phyloP scores from a whole-genome alignment of 2,113 vertebrate genomes.

The Ochotona curzoniae region DNA sequence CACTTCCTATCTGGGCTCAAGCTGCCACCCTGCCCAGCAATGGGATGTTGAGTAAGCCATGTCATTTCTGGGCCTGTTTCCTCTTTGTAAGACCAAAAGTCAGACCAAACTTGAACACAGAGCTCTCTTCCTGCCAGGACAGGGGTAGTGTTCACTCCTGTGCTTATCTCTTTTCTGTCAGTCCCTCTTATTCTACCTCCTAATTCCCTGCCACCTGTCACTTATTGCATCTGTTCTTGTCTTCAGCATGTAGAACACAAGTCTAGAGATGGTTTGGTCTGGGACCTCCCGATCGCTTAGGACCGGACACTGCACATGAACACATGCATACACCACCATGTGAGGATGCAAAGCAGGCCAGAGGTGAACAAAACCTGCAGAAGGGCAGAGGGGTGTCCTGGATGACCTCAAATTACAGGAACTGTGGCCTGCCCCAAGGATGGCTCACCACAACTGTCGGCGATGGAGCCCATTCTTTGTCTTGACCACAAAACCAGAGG shows the following conservation, averaged over 20 bases:
- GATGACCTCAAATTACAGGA: constrained; percentile 21
- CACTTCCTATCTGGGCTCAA: background rate
- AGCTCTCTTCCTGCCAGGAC: constrained; percentile 7
- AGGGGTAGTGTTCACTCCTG: background rate
- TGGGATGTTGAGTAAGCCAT: background rate
- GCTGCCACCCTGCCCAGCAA: background rate
- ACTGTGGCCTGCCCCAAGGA: constrained; percentile 9
- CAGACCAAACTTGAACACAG: background rate
- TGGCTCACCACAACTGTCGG: background rate
- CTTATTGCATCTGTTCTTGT: background rate
- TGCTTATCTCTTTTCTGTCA: background rate
- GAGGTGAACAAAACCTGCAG: background rate
- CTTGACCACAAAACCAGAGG: background rate
- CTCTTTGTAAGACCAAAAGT: constrained; percentile 57
- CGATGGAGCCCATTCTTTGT: background rate
- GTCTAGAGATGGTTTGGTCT: background rate
- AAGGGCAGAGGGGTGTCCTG: background rate
- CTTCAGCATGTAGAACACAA: background rate
- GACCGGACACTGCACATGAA: background rate
- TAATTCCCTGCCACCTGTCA: background rate
- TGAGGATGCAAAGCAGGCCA: background rate
- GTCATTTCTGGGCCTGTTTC: constrained; percentile 38
- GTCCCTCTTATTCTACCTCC: background rate
- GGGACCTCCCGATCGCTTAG: background rate
- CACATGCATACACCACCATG: background rate